phyloP scores from a whole-genome alignment of 1,140 invertebrate genomes.

The Lordiphosa collinella region DNA sequence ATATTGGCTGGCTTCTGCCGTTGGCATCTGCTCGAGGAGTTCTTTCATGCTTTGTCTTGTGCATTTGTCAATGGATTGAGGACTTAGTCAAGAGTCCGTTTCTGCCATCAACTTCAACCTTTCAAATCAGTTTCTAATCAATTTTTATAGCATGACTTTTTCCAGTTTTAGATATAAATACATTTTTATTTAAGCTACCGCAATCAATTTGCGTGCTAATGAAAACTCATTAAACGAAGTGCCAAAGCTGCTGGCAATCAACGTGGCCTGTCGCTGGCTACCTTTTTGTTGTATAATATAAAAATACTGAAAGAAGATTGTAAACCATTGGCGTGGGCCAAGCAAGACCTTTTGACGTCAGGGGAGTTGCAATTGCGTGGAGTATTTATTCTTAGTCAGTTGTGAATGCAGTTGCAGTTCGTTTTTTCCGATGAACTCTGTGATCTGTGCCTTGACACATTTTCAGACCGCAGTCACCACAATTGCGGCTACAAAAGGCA shows the following conservation, averaged over 20 bases:
- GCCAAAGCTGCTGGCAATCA: conserved; percentile 41
- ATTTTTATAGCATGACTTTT: neutral
- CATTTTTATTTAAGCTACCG: conserved; percentile 43
- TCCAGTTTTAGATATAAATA: conserved; percentile 17
- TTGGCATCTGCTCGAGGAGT: neutral
- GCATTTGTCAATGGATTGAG: conserved; percentile 1
- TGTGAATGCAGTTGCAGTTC: conserved; percentile 3
- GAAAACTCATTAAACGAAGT: conserved; percentile 52
- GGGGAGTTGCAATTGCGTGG: conserved; percentile 15
- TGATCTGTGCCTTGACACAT: conserved; percentile 55
- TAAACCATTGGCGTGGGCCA: conserved; percentile 19
- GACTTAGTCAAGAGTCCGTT: neutral
- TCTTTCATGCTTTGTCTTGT: conserved; percentile 7
- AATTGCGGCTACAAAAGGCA: conserved; percentile 44
- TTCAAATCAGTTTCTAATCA: neutral
- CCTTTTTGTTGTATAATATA: conserved; percentile 29
- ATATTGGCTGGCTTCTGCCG: conserved; percentile 8
- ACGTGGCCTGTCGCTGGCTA: neutral
- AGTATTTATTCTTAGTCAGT: conserved; percentile 29
- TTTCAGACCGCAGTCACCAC: conserved; percentile 32
- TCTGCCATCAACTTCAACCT: neutral
- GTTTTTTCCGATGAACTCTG: conserved; percentile 12
- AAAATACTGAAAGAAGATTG: neutral
- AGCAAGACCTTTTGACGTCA: conserved; percentile 31
- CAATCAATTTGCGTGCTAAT: conserved; percentile 49